phyloP scores from a whole-genome alignment of 2,113 vertebrate species.

The Condylura cristata region DNA sequence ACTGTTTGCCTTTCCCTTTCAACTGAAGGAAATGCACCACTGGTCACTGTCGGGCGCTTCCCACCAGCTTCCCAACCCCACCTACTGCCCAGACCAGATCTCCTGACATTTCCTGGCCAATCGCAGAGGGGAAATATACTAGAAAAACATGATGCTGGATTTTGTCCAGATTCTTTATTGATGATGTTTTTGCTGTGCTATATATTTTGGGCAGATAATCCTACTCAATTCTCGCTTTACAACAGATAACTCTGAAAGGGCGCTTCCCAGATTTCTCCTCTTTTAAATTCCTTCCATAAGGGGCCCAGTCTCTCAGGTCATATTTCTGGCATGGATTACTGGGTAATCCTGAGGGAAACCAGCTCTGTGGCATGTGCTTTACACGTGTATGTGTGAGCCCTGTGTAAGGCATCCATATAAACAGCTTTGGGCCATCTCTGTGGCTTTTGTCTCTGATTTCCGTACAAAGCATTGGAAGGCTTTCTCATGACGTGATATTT shows the following conservation, averaged over 20 bases:
- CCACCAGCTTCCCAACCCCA: too few species aligned
- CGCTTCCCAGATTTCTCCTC: fast-evolving
- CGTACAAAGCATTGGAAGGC: not conserved
- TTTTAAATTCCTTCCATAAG: not conserved
- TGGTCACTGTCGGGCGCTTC: not conserved
- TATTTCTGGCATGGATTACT: not conserved
- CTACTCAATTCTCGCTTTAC: too few species aligned
- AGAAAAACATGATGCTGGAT: not conserved
- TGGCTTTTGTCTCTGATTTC: not conserved
- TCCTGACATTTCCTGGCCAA: too few species aligned
- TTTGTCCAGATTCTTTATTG: not conserved
- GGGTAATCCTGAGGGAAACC: not conserved
- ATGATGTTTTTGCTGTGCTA: not conserved
- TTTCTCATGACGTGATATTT: not conserved
- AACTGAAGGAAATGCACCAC: fast-evolving
- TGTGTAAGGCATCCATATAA: not conserved
- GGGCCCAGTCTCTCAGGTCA: fast-evolving
- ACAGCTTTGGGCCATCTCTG: not conserved
- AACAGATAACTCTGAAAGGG: not conserved
- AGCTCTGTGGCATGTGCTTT: too few species aligned
- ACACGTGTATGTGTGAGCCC: too few species aligned
- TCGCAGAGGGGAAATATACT: not conserved
- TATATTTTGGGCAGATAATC: not conserved
- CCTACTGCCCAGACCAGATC: too few species aligned
- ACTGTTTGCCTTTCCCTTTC: fast-evolving